Evolutionary conservation across 2,113 vertebrate genomes (phyloP).

Genomic region (Eptesicus fuscus): DNA sequence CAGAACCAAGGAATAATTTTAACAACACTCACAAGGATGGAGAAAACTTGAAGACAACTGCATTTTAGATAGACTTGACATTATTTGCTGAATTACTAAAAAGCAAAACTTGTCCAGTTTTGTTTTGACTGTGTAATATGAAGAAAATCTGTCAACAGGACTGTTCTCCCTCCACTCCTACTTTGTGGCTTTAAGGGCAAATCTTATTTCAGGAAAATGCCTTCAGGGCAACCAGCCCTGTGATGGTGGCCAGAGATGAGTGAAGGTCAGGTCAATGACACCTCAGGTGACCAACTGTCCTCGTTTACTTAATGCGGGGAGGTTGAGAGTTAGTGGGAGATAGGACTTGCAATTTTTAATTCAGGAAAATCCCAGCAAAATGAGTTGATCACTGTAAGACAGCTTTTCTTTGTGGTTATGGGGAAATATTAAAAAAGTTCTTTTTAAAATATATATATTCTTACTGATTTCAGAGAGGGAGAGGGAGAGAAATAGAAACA

Average conservation of each 20-base stretch:
- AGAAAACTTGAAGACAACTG: background rate
- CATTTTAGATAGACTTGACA: background rate
- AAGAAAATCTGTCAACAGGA: background rate
- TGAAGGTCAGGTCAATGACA: background rate
- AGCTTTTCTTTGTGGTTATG: background rate
- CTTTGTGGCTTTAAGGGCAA: background rate
- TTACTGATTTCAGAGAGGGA: too few relatives aligned
- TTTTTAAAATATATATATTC: background rate
- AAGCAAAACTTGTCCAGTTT: background rate
- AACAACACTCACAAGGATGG: background rate
- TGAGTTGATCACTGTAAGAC: background rate
- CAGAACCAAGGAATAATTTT: background rate
- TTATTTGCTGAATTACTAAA: background rate
- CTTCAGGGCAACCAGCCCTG: background rate
- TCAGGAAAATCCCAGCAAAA: background rate
- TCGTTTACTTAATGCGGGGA: too few relatives aligned
- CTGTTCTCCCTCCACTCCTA: background rate
- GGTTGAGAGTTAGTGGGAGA: background rate
- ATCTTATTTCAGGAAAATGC: background rate
- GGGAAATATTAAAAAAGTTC: background rate
- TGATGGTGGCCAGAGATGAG: background rate
- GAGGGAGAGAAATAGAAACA: too few relatives aligned
- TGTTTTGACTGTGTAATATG: background rate
- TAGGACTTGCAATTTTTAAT: background rate
- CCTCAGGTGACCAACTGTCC: background rate